Conservation (phyloP, 2,888 invertebrate species). For the Luffia ferchaultella region DNA sequence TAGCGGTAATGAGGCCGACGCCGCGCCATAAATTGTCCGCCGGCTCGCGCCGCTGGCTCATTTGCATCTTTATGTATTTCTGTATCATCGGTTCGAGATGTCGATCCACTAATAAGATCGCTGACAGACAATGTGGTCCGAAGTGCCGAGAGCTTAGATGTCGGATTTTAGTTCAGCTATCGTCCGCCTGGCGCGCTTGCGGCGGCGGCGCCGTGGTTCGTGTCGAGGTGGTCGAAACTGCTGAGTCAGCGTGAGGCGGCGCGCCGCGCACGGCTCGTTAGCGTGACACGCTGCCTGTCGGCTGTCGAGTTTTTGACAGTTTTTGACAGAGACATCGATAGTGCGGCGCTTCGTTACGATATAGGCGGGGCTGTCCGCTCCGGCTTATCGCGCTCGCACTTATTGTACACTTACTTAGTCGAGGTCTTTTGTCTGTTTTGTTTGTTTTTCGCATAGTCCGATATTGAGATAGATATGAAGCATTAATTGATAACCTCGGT, state of each 20-base stretch:
- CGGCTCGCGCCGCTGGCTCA: slow-evolving; percentile 40
- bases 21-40: slow-evolving; percentile 50
- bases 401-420: neutral
- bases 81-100: slow-evolving; percentile 19
- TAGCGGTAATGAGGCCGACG: slow-evolving; percentile 60
- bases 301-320: slow-evolving; percentile 61
- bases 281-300: slow-evolving; percentile 45
- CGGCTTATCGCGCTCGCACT: slow-evolving; percentile 34
- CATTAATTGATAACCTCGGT: no score
- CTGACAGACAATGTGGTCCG: neutral
- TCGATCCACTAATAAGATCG: slow-evolving; percentile 3
- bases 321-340: slow-evolving; percentile 65
- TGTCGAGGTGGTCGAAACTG: slow-evolving; percentile 29
- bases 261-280: slow-evolving; percentile 53
- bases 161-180: neutral
- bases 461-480: no score
- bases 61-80: slow-evolving; percentile 56
- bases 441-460: neutral
- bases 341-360: slow-evolving; percentile 48
- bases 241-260: slow-evolving; percentile 38
- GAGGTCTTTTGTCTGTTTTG: neutral
- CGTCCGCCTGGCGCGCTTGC: neutral
- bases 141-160: neutral
- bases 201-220: neutral
- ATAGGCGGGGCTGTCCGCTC: slow-evolving; percentile 36